These are phyloP conservation scores for Hanleya hanleyi DNA, from an alignment of 2,888 invertebrate species.

Conservation along the genomic window DNA sequence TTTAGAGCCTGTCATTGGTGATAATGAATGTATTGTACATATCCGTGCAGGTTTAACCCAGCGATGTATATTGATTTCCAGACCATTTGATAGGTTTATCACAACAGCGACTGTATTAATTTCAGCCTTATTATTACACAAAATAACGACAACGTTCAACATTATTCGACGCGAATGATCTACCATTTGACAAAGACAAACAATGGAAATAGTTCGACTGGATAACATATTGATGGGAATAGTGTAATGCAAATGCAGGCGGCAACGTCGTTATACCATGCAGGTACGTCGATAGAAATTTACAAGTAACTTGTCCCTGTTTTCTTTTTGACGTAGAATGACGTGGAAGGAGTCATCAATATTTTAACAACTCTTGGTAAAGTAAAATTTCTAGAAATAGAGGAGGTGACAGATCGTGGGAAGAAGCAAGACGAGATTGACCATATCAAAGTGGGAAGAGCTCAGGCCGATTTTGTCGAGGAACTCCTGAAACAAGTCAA, in stretches of 20 bases:
- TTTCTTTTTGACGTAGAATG: neutral
- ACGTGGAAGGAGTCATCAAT: neutral
- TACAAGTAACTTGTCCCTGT: too few species aligned
- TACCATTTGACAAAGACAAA: too few species aligned
- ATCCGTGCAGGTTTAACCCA: neutral
- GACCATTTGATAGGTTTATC: too few species aligned
- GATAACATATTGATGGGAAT: too few species aligned
- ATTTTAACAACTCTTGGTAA: neutral
- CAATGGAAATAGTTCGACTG: too few species aligned
- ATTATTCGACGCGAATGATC: too few species aligned
- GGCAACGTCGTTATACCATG: neutral
- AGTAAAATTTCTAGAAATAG: neutral
- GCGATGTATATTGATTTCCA: too few species aligned
- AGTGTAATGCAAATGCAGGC: neutral
- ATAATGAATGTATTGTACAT: neutral
- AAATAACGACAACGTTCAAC: too few species aligned
- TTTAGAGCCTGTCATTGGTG: neutral
- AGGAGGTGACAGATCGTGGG: neutral
- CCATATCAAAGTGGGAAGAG: neutral
- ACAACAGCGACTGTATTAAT: too few species aligned
- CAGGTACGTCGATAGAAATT: too few species aligned
- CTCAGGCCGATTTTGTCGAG: neutral
- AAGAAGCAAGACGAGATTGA: neutral
- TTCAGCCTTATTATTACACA: too few species aligned
- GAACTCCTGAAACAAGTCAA: neutral